Base-by-base conservation (phyloP, 2,797 vertebrate genomes). In the Halcyon badia region DNA sequence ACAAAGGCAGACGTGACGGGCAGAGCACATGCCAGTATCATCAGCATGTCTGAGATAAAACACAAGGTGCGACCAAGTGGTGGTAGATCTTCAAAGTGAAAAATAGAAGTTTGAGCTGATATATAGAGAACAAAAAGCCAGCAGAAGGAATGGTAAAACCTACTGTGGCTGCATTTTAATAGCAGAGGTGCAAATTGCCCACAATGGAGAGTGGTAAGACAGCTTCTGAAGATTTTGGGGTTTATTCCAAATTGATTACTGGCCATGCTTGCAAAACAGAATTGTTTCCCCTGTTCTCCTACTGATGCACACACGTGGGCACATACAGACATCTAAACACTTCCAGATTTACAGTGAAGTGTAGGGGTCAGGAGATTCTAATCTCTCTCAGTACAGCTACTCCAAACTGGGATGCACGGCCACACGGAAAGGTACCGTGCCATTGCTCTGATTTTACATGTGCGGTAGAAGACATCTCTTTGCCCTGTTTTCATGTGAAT, bases 381-480 rank as follows among this genome's bases (percentile, higher is more conserved):
- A 21, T 17, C 26, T 26, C 15, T 46, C 31, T 31, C 13, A 13
- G 25, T 57, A 24, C 6, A 61, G 56, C 42, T 69, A 49, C 49
- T 64, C 62, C 62, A 73, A 57, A 57, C n/a, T 33, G 1, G 49
- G 61, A 26, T 56, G 37, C 12, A 31, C 11, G 30, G 61, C 56
- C 14, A 31, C 42, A 15, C 16, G 39, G 54, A 31, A 39, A 78
- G 35, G 54, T 21, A 31, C 31, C 26, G 58, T 60, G 41, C 13
- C 19, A 4, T 39, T 44, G 41, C 41, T 60, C 44, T 71, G 57
- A 57, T 51, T 75, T 85, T 62, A 66, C 37, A 73, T 21, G 33
- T 0, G 0, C 33, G 12, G 4, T 41, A 41, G 68, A 61, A 88
- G 48, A 7, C 54, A 72, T 11, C 17, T 51, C 11, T 71, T 73